Base-by-base conservation (phyloP, 2,113 vertebrate species). In the Melanocharis versteri region DNA sequence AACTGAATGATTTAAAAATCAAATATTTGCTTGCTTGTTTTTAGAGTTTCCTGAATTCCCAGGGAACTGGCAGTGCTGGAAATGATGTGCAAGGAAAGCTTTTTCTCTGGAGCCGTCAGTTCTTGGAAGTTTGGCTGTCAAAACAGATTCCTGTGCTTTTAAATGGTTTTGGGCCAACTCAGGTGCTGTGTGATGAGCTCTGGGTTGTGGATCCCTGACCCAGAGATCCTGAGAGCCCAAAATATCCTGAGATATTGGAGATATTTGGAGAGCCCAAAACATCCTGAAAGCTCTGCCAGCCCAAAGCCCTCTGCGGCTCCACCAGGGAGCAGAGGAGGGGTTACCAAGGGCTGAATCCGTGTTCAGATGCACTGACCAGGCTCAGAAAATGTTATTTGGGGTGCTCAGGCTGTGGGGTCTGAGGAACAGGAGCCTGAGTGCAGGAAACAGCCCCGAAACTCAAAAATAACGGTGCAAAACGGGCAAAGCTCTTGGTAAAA, bases 261-360 rank as follows among this genome's bases (percentile, higher is more conserved):
- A n/a, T 21, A 10, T 15, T 22, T 26, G 56, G 44, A 48, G 44
- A 48, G 11, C 57, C 24, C 3, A 26, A 44, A 33, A 33, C 7
- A 8, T 7, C 28, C 61, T 3, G 6, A 47, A 23, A 37, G 11
- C 31, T 16, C 39, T 47, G 20, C 69, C 45, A 33, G 35, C 5
- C 30, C 37, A 1, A 7, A 15, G 6, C 0, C 10, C 9, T 62
- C 14, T 5, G 10, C 12, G 54, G n/a, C 4, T 50, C 6, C 9
- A 40, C 47, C 40, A 8, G 9, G n/a, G 30, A 33, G 5, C 19
- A 13, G 5, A 26, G 24, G 7, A 16, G 20, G 5, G 2, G 28
- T 23, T 14, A 1, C 21, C 11, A 1, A 8, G 30, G 2, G 31
- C 57, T n/a, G n/a, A 31, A 39, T 12, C 42, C 10, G 1, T 10